Conservation (phyloP, 2,888 invertebrate genomes). For the Parelbella ahira region DNA sequence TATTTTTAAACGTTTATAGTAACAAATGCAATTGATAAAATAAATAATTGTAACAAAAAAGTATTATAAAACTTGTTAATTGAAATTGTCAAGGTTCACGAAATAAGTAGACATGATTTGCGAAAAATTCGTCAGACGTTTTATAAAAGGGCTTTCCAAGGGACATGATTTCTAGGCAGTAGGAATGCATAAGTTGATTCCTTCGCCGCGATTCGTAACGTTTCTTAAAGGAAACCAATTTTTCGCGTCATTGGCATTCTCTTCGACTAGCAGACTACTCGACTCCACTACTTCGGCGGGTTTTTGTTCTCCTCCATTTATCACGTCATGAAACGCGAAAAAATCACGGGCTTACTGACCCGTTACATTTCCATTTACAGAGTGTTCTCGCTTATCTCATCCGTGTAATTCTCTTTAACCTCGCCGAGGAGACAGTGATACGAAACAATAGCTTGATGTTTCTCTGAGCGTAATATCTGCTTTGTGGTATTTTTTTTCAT, state of each 20-base stretch:
- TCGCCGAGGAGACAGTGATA: slow-evolving; percentile 27
- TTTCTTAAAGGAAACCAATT: slow-evolving; percentile 52
- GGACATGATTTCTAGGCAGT: too few species aligned
- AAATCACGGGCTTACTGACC: slow-evolving; percentile 62
- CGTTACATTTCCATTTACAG: slow-evolving; percentile 70
- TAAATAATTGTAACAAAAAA: too few species aligned
- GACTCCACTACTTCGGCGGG: slow-evolving; percentile 27
- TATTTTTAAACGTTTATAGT: too few species aligned
- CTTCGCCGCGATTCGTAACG: slow-evolving; percentile 29
- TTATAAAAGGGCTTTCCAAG: too few species aligned
- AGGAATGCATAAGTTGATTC: slow-evolving; percentile 2
- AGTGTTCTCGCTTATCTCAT: slow-evolving; percentile 61
- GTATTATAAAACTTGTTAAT: too few species aligned
- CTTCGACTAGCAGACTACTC: slow-evolving; percentile 43
- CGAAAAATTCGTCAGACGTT: too few species aligned
- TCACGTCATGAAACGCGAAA: slow-evolving; percentile 64
- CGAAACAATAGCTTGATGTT: slow-evolving; percentile 8
- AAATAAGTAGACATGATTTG: too few species aligned
- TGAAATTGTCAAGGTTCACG: too few species aligned
- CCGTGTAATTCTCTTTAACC: slow-evolving; percentile 54
- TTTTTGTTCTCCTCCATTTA: slow-evolving; percentile 52
- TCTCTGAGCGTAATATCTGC: too few species aligned
- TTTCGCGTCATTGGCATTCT: slow-evolving; percentile 65
- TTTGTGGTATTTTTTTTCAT: too few species aligned
- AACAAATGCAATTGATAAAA: too few species aligned